Conservation (phyloP, 2,797 vertebrate species). For the Anguilla obscura region DNA sequence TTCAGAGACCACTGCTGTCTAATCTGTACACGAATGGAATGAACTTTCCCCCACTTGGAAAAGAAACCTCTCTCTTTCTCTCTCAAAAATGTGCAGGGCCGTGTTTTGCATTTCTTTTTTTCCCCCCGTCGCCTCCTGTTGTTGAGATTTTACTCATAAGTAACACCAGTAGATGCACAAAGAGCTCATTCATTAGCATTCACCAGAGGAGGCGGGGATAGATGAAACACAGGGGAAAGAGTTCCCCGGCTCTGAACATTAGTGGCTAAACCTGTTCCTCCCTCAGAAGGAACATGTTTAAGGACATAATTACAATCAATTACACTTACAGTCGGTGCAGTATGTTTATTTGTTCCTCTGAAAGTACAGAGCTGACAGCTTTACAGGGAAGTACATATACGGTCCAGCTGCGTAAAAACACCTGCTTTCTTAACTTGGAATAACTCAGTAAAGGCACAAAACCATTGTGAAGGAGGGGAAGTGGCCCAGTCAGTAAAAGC, state of each 20-base stretch:
- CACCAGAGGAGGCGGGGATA: background rate
- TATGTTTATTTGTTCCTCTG: background rate
- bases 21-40: constrained; percentile 26
- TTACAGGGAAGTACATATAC: background rate
- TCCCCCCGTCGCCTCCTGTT: background rate
- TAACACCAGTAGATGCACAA: constrained; percentile 52
- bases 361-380: background rate
- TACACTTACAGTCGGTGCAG: background rate
- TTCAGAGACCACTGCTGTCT: background rate
- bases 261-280: background rate
- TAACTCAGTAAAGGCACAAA: background rate
- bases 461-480: background rate
- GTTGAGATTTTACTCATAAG: constrained; percentile 52
- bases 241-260: background rate
- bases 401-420: background rate
- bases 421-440: background rate
- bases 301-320: constrained; percentile 5
- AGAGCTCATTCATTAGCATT: constrained; percentile 59
- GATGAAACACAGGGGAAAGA: background rate
- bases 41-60: constrained; percentile 63
- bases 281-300: constrained; percentile 10
- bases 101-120: constrained; percentile 13
- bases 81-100: constrained; percentile 25
- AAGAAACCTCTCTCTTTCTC: constrained; percentile 29
- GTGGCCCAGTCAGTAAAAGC: background rate